phyloP scores from a whole-genome alignment of 2,888 invertebrate genomes.

The Lacanobia oleracea region DNA sequence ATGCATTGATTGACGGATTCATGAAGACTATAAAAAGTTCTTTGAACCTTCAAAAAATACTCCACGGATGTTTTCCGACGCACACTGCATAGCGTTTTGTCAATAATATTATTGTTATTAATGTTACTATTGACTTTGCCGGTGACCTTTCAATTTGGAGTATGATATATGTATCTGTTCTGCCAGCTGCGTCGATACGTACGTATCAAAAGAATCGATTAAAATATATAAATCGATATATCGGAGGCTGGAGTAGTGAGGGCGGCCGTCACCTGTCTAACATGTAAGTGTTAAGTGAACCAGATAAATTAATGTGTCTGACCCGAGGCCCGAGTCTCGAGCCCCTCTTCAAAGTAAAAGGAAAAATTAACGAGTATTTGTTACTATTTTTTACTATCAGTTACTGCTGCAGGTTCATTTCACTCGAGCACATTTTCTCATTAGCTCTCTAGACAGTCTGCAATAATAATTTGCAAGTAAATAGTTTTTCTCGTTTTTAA shows the following conservation, averaged over 20 bases:
- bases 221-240: constrained; percentile 32
- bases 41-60: constrained; percentile 75
- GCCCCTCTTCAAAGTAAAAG: constrained; percentile 63
- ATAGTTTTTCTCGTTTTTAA: constrained; percentile 59
- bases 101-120: constrained; percentile 72
- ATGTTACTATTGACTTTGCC: constrained; percentile 68
- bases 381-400: constrained; percentile 63
- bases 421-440: constrained; percentile 69
- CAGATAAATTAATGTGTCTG: constrained; percentile 73
- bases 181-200: constrained; percentile 35
- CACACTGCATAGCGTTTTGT: constrained; percentile 64
- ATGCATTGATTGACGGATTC: constrained; percentile 81
- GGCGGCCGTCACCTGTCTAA: constrained; percentile 59
- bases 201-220: constrained; percentile 42
- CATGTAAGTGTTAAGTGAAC: constrained; percentile 70
- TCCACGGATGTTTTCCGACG: constrained; percentile 61
- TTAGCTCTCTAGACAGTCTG: constrained; percentile 63
- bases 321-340: constrained; percentile 57
- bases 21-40: constrained; percentile 80
- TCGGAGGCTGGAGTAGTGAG: constrained; percentile 15
- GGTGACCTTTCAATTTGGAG: constrained; percentile 65
- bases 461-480: constrained; percentile 66
- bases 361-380: constrained; percentile 60
- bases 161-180: constrained; percentile 50
- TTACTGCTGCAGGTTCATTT: constrained; percentile 63